A percentile compares a stretch with the other conserved stretches of the same genome.
Conservation (phyloP, 2,113 vertebrate species). For the Zosterops lateralis region DNA sequence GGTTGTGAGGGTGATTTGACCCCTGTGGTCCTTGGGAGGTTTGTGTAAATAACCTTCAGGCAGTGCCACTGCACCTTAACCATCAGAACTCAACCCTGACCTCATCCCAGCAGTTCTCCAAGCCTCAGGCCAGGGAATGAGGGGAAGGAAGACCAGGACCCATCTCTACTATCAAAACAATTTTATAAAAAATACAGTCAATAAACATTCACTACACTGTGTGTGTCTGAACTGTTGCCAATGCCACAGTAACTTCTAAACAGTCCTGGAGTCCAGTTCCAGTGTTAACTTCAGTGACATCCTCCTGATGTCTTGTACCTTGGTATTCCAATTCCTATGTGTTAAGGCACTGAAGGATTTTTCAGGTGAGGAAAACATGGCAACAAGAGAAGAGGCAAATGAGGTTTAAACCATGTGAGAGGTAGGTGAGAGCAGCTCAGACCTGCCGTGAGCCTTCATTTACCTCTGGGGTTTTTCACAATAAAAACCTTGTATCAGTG, state of each 20-base stretch:
- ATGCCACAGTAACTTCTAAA: conserved; percentile 8
- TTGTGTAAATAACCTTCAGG: background rate
- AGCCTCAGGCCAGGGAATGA: background rate
- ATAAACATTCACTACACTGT: background rate
- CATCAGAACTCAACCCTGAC: background rate
- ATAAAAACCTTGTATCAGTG: conserved; percentile 30
- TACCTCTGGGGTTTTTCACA: conserved; percentile 23
- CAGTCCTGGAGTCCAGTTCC: conserved; percentile 33
- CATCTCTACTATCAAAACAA: background rate
- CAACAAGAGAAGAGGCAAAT: background rate
- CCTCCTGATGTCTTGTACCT: conserved; percentile 17
- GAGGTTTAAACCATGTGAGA: conserved; percentile 17
- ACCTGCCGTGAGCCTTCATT: conserved; percentile 38
- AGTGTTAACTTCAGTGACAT: conserved; percentile 15
- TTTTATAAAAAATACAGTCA: conserved; percentile 39
- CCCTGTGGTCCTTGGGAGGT: background rate
- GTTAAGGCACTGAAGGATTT: conserved; percentile 26
- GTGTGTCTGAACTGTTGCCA: conserved; percentile 27
- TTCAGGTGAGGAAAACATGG: background rate
- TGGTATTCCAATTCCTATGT: background rate
- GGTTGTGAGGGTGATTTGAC: background rate
- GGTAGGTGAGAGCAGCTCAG: conserved; percentile 46
- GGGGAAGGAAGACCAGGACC: background rate
- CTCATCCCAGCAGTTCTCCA: background rate
- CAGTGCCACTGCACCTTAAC: background rate